Evolutionary conservation across 2,888 invertebrate genomes (phyloP), one percentile per base, ranked within the genome.

Genomic region (Cataglyphis rosenhaueri): DNA sequence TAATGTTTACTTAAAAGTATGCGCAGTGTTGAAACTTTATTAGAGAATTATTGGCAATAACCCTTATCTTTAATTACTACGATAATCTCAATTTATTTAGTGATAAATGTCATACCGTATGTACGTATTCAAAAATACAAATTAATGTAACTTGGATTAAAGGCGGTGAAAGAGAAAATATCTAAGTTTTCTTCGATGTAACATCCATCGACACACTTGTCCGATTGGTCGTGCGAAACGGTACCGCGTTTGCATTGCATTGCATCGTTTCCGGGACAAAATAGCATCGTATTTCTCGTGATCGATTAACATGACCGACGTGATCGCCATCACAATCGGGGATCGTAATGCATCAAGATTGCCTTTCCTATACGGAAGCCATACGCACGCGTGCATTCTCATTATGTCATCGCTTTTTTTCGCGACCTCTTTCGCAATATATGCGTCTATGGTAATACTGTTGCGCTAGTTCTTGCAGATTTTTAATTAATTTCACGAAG

Each of bases 221-320:
- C 15, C 65, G 71, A 62, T 65, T 79, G 29, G 65, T 83, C 73
- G 73, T 55, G 73, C 79, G 66, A 81, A 83, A 81, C 79, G 66
- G 55, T 59, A 57, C 64, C 18, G 71, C 48, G 62, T n/a, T 75
- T 32, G 41, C 74, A 48, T 52, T 32, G 55, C 35, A 38, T 48
- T 48, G 75, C 62, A 59, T 55, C 52, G 68, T 83, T 83, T 78
- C 82, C 65, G 78, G 78, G 68, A 65, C 38, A 62, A 74, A 74
- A 62, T 74, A 38, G 61, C 61, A 65, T 66, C 79, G 62, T 84
- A 89, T 89, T 89, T 89, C 89, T 89, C 85, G 83, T 84, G 86
- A 87, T 87, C 87, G 83, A 89, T 89, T 87, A 89, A 57, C 41
- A 75, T 57, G 81, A 62, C 32, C 57, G 52, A 18, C 55, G 74